Conservation (phyloP, 2,113 vertebrate genomes). For the Phocoena sinus region DNA sequence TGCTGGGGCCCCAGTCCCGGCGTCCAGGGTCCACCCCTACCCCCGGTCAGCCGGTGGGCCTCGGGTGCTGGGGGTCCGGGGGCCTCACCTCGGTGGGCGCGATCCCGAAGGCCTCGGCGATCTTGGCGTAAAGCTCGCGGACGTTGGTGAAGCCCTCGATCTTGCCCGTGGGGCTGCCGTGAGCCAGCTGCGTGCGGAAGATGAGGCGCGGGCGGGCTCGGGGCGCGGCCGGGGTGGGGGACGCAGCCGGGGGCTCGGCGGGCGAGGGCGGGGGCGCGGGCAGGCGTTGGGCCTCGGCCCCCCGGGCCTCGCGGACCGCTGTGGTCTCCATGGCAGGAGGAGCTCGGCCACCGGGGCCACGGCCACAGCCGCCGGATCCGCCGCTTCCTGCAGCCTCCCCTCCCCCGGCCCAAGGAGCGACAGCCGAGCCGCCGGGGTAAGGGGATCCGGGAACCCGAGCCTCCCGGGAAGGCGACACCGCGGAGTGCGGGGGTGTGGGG, state of each 20-base stretch:
- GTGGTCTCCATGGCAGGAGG: constrained; percentile 80
- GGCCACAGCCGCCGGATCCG: constrained; percentile 71
- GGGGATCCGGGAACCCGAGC: constrained; percentile 70
- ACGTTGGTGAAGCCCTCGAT: constrained; percentile 98
- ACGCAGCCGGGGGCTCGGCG: constrained; percentile 64
- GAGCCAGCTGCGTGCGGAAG: constrained; percentile 97
- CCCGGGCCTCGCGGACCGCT: constrained; percentile 38
- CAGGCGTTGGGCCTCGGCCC: constrained; percentile 20
- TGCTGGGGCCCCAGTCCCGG: not conserved
- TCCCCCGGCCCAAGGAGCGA: constrained; percentile 60
- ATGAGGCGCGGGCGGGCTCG: constrained; percentile 87
- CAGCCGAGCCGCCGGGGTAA: constrained; percentile 62
- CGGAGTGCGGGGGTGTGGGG: not conserved
- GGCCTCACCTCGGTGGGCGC: constrained; percentile 92
- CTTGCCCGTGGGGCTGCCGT: constrained; percentile 92
- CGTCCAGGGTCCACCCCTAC: not conserved
- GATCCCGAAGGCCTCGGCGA: constrained; percentile 95
- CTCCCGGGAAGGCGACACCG: constrained; percentile 62
- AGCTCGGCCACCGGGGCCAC: constrained; percentile 74
- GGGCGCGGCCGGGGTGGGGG: constrained; percentile 76
- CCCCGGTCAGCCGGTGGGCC: not conserved
- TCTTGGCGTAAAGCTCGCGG: constrained; percentile 96
- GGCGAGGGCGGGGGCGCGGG: constrained; percentile 77
- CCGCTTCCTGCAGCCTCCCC: constrained; percentile 72
- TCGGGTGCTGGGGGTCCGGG: rapidly evolving